These are phyloP conservation scores for Stomorhina lunata DNA, from an alignment of 2,888 invertebrate species.

Conservation along the genomic window DNA sequence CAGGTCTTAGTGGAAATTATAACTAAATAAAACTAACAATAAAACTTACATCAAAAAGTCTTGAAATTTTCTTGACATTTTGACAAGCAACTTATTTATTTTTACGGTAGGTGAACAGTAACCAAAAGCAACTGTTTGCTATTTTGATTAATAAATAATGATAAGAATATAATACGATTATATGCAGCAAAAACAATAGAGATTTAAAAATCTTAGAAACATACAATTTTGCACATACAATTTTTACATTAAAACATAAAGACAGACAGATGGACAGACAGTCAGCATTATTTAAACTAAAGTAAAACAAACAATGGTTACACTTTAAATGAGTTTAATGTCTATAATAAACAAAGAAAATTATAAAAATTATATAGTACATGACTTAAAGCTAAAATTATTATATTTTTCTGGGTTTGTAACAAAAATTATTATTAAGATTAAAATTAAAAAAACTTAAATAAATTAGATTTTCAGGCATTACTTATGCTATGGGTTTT, in stretches of 20 bases:
- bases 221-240: neutral
- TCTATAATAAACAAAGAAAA: slow-evolving; percentile 52
- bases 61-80: slow-evolving; percentile 64
- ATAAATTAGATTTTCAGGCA: slow-evolving; percentile 32
- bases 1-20: no score
- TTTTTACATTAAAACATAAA: no score
- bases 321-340: slow-evolving; percentile 53
- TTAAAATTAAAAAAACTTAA: slow-evolving; percentile 18
- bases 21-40: neutral
- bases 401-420: slow-evolving; percentile 39
- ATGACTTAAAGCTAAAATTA: slow-evolving; percentile 39
- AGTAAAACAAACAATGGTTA: slow-evolving; percentile 42
- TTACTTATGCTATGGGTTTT: no score
- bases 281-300: slow-evolving; percentile 1
- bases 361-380: slow-evolving; percentile 53
- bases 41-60: slow-evolving; percentile 26
- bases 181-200: slow-evolving; percentile 16
- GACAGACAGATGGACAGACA: no score
- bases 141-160: slow-evolving; percentile 60
- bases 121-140: slow-evolving; percentile 21
- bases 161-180: slow-evolving; percentile 52
- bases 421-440: slow-evolving; percentile 29
- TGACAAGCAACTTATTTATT: slow-evolving; percentile 59
- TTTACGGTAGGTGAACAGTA: slow-evolving; percentile 42
- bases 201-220: neutral